Base-by-base conservation (phyloP, 2,888 invertebrate species). In the Brenthis ino region DNA sequence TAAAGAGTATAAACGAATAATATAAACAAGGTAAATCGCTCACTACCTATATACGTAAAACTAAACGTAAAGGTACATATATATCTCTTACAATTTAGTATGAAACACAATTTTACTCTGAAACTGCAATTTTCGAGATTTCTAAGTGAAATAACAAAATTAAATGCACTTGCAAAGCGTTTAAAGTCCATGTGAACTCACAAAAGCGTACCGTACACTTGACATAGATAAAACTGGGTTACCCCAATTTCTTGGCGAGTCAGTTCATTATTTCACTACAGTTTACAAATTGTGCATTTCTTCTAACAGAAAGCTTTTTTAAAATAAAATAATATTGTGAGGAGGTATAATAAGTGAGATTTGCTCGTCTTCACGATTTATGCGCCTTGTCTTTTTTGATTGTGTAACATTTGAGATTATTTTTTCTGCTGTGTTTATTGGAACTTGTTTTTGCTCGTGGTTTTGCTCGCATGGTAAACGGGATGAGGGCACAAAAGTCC, bases 151-250 rank as follows among this genome's bases (percentile, higher is more conserved):
- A 24, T 56, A 56, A 56, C 28, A 33, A 56, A 56, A 33, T 28
- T 28, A 37, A 60, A 60, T 47, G 48, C 14, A 48, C 20, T 48
- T 24, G 58, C 47, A 54, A 47, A 55, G 20, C 57, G 57, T 51
- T 65, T 65, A 65, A 51, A 43, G 20, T 37, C 50, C 57, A 48
- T 47, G 28, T 48, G 51, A 51, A 51, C 58, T 60, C 20, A 48
- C 58, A 65, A 65, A 65, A 64, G 57, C 43, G 54, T 33, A 43
- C 64, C n/a, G 53, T 65, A 48, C 37, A 37, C 65, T 65, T 65
- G 65, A 65, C 65, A 65, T 43, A 57, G 57, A 65, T 65, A 24
- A 57, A 65, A 65, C 65, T 50, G 65, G 65, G 65, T 57, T 51
- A 57, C 65, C 65, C 65, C 33, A 65, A 65, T 65, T 51, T 51